Percentiles rank a stretch among this genome's conserved stretches.
Evolutionary conservation across 1,140 invertebrate genomes (phyloP).

Genomic region (Heliothis subflexa): DNA sequence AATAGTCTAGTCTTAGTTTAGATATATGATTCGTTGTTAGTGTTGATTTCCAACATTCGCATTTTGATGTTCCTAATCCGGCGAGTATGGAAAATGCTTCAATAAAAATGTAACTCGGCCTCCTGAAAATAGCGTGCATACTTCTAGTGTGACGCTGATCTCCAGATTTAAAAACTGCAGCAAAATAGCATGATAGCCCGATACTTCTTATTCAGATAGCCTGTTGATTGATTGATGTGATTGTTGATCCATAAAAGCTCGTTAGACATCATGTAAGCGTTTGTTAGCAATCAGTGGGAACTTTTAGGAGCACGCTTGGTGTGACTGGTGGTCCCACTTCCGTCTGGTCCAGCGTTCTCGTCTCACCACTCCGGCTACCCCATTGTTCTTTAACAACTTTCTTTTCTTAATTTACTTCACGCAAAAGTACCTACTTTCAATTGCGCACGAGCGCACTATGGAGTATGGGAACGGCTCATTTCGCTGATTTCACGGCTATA

Average conservation of each 20-base stretch:
- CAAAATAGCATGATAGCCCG: too few species aligned
- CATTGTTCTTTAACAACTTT: conserved; percentile 65
- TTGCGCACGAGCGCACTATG: conserved; percentile 62
- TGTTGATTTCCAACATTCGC: not conserved
- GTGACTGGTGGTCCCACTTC: conserved; percentile 56
- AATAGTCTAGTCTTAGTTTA: conserved; percentile 12
- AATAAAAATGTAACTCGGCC: not conserved
- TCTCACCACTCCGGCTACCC: conserved; percentile 36
- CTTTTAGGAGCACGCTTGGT: conserved; percentile 2
- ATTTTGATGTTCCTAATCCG: conserved; percentile 5
- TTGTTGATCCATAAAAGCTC: not conserved
- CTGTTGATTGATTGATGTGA: not conserved
- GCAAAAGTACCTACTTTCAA: conserved; percentile 40
- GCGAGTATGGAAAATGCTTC: too few species aligned
- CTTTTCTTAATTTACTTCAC: conserved; percentile 66
- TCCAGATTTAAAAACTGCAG: not conserved
- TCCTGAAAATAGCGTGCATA: not conserved
- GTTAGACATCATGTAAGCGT: not conserved
- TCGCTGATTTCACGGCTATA: conserved; percentile 49
- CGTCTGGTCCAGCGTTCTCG: conserved; percentile 51
- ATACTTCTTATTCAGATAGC: not conserved
- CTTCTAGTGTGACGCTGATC: not conserved
- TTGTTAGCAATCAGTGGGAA: conserved; percentile 5
- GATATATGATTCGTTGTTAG: not conserved
- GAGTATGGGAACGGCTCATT: conserved; percentile 44